Evolutionary conservation across 1,140 invertebrate genomes (phyloP).

Genomic region (Globodera rostochiensis): DNA sequence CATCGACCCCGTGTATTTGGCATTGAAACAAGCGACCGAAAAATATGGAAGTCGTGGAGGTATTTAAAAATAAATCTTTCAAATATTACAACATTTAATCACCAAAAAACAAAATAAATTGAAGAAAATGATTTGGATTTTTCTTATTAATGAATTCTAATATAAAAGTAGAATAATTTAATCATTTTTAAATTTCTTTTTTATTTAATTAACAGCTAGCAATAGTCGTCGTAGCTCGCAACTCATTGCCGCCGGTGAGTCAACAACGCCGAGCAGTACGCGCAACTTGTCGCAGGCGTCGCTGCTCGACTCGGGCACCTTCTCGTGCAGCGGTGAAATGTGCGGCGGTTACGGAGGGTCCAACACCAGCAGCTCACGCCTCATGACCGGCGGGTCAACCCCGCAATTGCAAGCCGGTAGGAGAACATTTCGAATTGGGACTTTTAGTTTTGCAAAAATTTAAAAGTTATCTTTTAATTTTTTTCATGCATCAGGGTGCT

Average conservation of each 20-base stretch:
- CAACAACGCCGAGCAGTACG: constrained; percentile 54
- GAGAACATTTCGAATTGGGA: too few relatives aligned
- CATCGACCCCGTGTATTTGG: constrained; percentile 61
- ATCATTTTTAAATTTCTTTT: neutral
- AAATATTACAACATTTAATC: too few relatives aligned
- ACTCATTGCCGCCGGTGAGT: constrained; percentile 44
- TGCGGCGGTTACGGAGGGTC: neutral
- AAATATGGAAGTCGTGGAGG: constrained; percentile 40
- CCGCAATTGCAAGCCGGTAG: constrained; percentile 44
- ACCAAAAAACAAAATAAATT: too few relatives aligned
- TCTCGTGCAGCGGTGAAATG: constrained; percentile 38
- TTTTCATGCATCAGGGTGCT: neutral
- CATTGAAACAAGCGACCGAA: constrained; percentile 62
- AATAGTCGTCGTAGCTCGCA: constrained; percentile 34
- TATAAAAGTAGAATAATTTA: neutral
- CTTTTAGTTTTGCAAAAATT: constrained; percentile 23
- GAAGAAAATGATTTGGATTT: neutral
- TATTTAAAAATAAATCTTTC: constrained; percentile 6
- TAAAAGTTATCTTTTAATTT: neutral
- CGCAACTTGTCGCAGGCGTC: constrained; percentile 63
- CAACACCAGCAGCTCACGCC: neutral
- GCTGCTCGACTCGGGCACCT: constrained; percentile 61
- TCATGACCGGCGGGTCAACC: constrained; percentile 53
- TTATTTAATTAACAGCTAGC: too few relatives aligned
- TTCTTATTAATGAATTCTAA: neutral